These are phyloP conservation scores for Sinocyclocheilus anophthalmus DNA, from an alignment of 2,113 vertebrate genomes.

Conservation along the genomic window DNA sequence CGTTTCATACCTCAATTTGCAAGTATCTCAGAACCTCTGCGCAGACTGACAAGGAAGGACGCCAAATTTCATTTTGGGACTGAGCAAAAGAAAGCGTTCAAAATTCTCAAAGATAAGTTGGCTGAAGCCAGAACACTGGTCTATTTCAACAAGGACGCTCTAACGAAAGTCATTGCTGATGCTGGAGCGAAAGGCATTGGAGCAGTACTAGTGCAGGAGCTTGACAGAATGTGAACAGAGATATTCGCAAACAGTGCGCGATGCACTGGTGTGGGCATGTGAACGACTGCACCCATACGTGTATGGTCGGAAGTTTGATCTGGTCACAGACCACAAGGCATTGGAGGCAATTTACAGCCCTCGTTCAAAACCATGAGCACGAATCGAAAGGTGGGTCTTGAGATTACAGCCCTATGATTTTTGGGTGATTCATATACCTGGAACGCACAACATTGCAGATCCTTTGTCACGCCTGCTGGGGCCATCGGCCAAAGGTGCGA, in stretches of 20 bases:
- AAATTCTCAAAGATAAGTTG: slow-evolving; percentile 11
- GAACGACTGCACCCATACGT: slow-evolving; percentile 52
- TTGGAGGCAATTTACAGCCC: slow-evolving; percentile 27
- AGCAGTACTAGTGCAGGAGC: slow-evolving; percentile 16
- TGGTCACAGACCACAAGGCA: slow-evolving; percentile 30
- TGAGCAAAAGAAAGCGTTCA: slow-evolving; percentile 24
- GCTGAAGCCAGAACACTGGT: slow-evolving; percentile 16
- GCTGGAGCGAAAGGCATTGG: slow-evolving; percentile 37
- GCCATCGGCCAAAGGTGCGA: no score
- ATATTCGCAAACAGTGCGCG: slow-evolving; percentile 40
- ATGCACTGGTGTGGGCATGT: slow-evolving; percentile 2
- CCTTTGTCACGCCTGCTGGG: no score
- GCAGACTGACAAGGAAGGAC: no score
- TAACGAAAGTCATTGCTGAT: slow-evolving; percentile 35
- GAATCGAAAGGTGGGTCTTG: slow-evolving; percentile 40
- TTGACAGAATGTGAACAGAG: slow-evolving; percentile 20
- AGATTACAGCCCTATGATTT: slow-evolving; percentile 3
- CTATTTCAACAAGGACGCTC: slow-evolving; percentile 43
- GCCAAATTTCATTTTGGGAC: slow-evolving; percentile 9
- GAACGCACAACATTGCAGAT: no score
- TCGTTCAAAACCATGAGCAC: slow-evolving; percentile 11
- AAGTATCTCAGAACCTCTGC: no score
- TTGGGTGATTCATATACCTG: no score
- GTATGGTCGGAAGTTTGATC: slow-evolving; percentile 48
- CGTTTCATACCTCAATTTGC: no score